These are phyloP conservation scores for Mactromeris polynyma DNA, from an alignment of 2,888 invertebrate species.

Conservation along the genomic window DNA sequence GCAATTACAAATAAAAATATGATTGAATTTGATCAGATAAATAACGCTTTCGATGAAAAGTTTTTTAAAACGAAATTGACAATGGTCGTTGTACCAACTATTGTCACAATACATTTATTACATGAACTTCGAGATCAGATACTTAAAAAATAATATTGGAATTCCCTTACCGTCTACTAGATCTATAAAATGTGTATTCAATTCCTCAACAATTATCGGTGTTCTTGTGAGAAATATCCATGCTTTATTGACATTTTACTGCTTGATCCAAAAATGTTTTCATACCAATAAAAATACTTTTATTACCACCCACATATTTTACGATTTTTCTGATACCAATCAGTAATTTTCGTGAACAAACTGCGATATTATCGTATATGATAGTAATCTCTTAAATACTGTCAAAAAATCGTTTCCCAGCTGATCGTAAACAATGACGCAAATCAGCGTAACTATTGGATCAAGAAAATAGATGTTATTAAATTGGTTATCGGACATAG, in stretches of 20 bases:
- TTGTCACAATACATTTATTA: background rate
- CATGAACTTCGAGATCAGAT: too few relatives aligned
- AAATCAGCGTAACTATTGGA: background rate
- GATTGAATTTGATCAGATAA: background rate
- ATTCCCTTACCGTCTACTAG: background rate
- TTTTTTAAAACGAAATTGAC: background rate
- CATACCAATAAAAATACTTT: background rate
- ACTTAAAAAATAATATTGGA: background rate
- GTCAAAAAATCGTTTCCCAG: background rate
- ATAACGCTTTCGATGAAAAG: background rate
- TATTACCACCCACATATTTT: background rate
- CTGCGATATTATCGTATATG: background rate
- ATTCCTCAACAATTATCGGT: background rate
- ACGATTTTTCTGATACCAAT: background rate
- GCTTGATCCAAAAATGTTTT: background rate
- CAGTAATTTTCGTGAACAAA: background rate
- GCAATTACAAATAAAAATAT: background rate
- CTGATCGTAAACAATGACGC: background rate
- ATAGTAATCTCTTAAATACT: background rate
- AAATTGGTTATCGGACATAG: background rate
- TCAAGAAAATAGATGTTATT: background rate
- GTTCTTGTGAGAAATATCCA: background rate
- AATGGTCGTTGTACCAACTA: background rate
- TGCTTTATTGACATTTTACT: background rate
- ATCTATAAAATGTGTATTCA: background rate